These are phyloP conservation scores for Dryobota labecula DNA, from an alignment of 2,888 invertebrate genomes.

Conservation along the genomic window DNA sequence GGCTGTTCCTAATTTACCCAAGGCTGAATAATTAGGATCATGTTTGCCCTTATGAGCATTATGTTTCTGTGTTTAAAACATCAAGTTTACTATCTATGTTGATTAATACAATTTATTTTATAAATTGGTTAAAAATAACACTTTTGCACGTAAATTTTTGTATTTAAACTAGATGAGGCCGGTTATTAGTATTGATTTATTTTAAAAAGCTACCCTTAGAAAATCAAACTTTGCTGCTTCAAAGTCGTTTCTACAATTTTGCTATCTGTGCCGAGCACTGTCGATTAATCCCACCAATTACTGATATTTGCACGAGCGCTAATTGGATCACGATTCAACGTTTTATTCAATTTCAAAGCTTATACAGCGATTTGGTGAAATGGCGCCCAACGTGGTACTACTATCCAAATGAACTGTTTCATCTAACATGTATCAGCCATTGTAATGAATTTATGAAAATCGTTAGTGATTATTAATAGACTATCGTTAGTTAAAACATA, in stretches of 20 bases:
- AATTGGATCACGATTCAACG: slow-evolving; percentile 78
- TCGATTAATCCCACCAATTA: slow-evolving; percentile 83
- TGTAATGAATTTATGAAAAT: slow-evolving; percentile 18
- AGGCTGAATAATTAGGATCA: too few relatives aligned
- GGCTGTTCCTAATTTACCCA: too few relatives aligned
- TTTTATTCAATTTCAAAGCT: slow-evolving; percentile 69
- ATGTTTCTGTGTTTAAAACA: background rate
- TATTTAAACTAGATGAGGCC: background rate
- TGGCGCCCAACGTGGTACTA: slow-evolving; percentile 53
- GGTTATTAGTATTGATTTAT: background rate
- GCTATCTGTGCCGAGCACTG: slow-evolving; percentile 54
- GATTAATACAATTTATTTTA: background rate
- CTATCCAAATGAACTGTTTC: slow-evolving; percentile 15
- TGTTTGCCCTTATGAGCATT: too few relatives aligned
- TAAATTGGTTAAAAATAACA: background rate
- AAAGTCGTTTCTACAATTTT: slow-evolving; percentile 26
- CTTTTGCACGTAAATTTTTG: background rate
- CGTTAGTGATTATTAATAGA: background rate
- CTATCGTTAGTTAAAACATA: slow-evolving; percentile 2
- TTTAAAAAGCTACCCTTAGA: background rate
- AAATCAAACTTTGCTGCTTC: background rate
- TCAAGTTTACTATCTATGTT: background rate
- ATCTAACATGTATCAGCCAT: slow-evolving; percentile 25
- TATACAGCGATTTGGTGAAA: slow-evolving; percentile 55
- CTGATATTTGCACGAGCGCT: slow-evolving; percentile 81